Evolutionary conservation across 1,140 invertebrate genomes (phyloP), one percentile per base, ranked within the genome.

Genomic region (Zaprionus gabonicus): DNA sequence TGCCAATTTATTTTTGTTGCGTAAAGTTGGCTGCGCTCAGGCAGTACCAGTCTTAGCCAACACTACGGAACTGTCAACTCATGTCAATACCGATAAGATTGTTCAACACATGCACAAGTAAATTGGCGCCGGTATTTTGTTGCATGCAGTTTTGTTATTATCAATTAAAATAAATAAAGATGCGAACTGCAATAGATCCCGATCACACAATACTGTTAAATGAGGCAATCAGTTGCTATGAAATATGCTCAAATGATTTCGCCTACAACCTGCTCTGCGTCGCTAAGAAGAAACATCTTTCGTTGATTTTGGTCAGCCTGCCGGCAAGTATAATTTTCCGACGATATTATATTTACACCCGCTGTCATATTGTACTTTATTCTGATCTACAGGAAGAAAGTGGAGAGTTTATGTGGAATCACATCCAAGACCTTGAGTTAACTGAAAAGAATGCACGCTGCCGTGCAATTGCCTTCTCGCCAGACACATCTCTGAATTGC

Each of bases 401-500:
- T 38, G 84, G 80, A 6, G 74, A 75, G 28, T 87, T 94, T 38
- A 68, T 78, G 17, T 93, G 87, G 75, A 75, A 84, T 46, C 83
- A 76, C 36, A 27, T 93, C 3, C 80, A 86, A 36, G 92, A 94
- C 63, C 93, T 95, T 78, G 91, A 94, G 55, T 93, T 95, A 71
- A 93, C 93, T 34, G 93, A 88, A 0, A 60, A 46, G 0, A 57
- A 65, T 13, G 46, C 53, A 15, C 38, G 92, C 81, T 94, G 94
- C 10, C 93, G 94, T 71, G 92, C 94, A 2, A 78, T 96, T 5
- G 93, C 94, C 36, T 94, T 95, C 92, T 95, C 95, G 65, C 95
- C 95, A 49, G 94, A 95, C 76, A 95, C 95, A 27, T 95, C 95
- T 6, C 75, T 96, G 2, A 94, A 93, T 44, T 82, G 93, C 38